Base-by-base conservation (phyloP, 64 coral and sea anemone genomes). In the Orbicella faveolata region DNA sequence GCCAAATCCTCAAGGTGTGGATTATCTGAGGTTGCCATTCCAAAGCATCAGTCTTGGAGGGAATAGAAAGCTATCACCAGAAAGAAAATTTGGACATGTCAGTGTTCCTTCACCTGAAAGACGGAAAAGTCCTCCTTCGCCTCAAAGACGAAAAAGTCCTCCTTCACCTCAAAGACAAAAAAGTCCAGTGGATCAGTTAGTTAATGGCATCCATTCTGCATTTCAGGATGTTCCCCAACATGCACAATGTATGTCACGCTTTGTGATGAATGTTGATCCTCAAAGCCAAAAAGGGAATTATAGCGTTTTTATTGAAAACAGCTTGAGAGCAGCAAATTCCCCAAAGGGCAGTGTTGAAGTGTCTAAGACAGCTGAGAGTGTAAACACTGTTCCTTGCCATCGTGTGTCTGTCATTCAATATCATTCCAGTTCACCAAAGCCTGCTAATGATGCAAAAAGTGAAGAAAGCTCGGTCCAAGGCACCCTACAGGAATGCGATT, bases 371-470 rank as follows among this genome's bases (percentile, higher is more conserved):
- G 20, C 52, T 8, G 36, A 72, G 82, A 25, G 64, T n/a, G n/a
- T 30, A 25, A 72, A 72, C 64, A 52, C 12, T 72, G 82, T 85
- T 23, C 52, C 54, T 14, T 96, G 95, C 51, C 95, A 96, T 23
- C 70, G 92, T 6, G 95, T 96, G 19, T 94, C 95, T 9, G 95
- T 96, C 23, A 96, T 96, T 26, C 95, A 96, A 63, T 96, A 94
- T 25, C 95, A 96, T 64, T 89, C 87, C 12, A 94, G 95, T 17
- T 36, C 73, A 17, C 23, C 41, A 72, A 72, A 51, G 36, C 36
- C 65, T 72, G 1, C 41, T 15, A 3, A 52, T 52, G 23, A 70
- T 72, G 17, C 12, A 72, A 72, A 8, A 37, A 70, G 52, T 68
- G 30, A 65, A 13, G 81, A 85, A 25, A 36, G 21, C 23, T 26